Conservation (phyloP, 64 coral and sea anemone genomes). For the Astreopora myriophthalma region DNA sequence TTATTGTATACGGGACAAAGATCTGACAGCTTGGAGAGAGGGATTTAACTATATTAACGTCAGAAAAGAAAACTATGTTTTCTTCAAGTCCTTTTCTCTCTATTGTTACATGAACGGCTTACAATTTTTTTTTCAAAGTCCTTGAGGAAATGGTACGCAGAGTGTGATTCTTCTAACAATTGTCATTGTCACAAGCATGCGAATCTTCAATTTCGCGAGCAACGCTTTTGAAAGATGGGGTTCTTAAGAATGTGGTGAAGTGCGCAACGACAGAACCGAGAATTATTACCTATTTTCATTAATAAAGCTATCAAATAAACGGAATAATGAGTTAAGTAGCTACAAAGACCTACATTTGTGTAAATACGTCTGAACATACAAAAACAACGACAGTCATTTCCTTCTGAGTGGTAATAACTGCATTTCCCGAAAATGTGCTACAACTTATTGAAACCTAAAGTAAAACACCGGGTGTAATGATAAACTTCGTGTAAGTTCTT, state of each 20-base stretch:
- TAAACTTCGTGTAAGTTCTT: too few species aligned
- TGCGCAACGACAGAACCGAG: neutral
- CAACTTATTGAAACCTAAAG: too few species aligned
- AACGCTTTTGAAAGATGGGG: neutral
- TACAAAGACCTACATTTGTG: neutral
- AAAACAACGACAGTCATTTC: neutral
- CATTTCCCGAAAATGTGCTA: too few species aligned
- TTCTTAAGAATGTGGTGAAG: neutral
- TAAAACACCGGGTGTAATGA: neutral
- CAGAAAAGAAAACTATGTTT: neutral
- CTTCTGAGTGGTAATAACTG: neutral
- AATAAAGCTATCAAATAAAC: constrained; percentile 27
- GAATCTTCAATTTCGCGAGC: too few species aligned
- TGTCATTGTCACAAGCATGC: neutral
- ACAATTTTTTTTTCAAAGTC: neutral
- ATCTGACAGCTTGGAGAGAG: neutral
- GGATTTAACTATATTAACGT: neutral
- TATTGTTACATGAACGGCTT: neutral
- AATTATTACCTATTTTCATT: neutral
- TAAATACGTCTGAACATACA: neutral
- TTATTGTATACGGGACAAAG: neutral
- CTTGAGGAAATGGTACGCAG: too few species aligned
- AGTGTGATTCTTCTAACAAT: too few species aligned
- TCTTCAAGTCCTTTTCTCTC: neutral
- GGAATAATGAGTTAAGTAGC: constrained; percentile 18